Base-by-base conservation (phyloP, 2,888 invertebrate genomes). In the Microdon myrmicae region DNA sequence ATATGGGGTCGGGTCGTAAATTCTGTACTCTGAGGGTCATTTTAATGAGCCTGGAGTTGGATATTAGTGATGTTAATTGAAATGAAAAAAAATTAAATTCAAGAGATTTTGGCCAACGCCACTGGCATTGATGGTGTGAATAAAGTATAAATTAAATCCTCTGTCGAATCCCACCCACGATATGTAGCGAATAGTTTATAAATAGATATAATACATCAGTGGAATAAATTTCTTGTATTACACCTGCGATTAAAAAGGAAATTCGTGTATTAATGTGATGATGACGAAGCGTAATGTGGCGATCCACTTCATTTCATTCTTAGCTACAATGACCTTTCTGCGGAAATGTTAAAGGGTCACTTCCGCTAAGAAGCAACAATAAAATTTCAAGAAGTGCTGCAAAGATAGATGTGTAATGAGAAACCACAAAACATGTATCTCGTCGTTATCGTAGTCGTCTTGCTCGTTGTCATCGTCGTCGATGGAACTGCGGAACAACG, bases 1-100 rank as follows among this genome's bases (percentile, higher is more conserved):
- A 16, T 25, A 47, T 32, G 58, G 16, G 58, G 43, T 31, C 47
- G 16, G 58, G 43, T 31, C 47, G 35, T 41, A 51, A 58, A 53
- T 64, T 64, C 53, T 53, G 43, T 14, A 45, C n/a, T n/a, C 41
- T 64, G 58, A 64, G 64, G n/a, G 64, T 64, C 64, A 64, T 58
- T 64, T 51, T 16, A 64, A 58, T 64, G 51, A 51, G 58, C 17
- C 43, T 23, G 26, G 2, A 47, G 26, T n/a, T n/a, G n/a, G n/a
- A n/a, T n/a, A n/a, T n/a, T n/a, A n/a, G n/a, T n/a, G 26, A 38
- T 25, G 23, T 34, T 14, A 56, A 61, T 61, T 56, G 25, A 22
- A 43, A 22, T 10, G 3, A 20, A 10, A 13, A 22, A 10, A 23
- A 23, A 20, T 23, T 37, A 37, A 37, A 37, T 37, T 23, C 22